Evolutionary conservation across 2,113 vertebrate genomes (phyloP).

Genomic region (Percopsis transmontana): DNA sequence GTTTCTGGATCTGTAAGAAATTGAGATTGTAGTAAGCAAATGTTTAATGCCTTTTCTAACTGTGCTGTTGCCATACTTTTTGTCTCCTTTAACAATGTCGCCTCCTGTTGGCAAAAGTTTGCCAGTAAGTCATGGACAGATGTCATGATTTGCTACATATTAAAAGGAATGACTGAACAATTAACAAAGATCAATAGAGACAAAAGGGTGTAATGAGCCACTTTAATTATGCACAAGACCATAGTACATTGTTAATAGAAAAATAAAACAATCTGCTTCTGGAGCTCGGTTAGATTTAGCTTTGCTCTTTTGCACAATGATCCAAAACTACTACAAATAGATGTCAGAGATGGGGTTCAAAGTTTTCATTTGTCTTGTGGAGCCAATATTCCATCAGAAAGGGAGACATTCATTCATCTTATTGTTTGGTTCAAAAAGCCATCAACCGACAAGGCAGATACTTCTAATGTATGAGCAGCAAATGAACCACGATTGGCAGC

Average conservation of each 20-base stretch:
- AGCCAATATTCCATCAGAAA: slow-evolving; percentile 43
- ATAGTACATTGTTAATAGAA: slow-evolving; percentile 73
- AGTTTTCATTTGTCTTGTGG: slow-evolving; percentile 20
- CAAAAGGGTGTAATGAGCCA: slow-evolving; percentile 69
- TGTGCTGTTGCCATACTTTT: too few relatives aligned
- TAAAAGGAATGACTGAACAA: not conserved
- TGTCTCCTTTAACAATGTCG: too few relatives aligned
- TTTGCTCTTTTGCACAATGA: slow-evolving; percentile 47
- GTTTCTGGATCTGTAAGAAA: too few relatives aligned
- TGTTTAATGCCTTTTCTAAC: too few relatives aligned
- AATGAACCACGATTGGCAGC: slow-evolving; percentile 17
- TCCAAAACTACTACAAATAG: slow-evolving; percentile 31
- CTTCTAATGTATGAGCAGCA: slow-evolving; percentile 40
- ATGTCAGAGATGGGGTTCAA: slow-evolving; percentile 51
- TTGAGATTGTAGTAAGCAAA: too few relatives aligned
- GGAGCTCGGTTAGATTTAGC: slow-evolving; percentile 48
- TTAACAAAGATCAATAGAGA: not conserved
- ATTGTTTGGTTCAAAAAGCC: slow-evolving; percentile 53
- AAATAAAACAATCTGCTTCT: slow-evolving; percentile 74
- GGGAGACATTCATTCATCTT: slow-evolving; percentile 57
- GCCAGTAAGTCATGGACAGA: too few relatives aligned
- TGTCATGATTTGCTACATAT: not conserved
- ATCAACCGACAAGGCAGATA: slow-evolving; percentile 11
- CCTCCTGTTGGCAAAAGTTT: too few relatives aligned
- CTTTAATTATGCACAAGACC: slow-evolving; percentile 75